phyloP scores from a whole-genome alignment of 2,888 invertebrate species.

The Philhelius pedissequus region DNA sequence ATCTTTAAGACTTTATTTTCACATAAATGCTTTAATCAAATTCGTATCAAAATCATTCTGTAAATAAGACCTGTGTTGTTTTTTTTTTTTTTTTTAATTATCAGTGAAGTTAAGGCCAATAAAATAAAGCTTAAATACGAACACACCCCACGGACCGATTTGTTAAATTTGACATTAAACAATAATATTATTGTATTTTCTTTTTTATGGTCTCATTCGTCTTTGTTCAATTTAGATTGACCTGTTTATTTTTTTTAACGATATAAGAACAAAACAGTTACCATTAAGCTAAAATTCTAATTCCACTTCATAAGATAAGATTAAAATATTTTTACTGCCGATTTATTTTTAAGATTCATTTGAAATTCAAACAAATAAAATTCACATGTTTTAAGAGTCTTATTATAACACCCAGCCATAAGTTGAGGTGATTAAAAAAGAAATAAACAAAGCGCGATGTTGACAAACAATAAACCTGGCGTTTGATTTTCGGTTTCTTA shows the following conservation, averaged over 20 bases:
- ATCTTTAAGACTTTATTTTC: neutral
- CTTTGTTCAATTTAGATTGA: neutral
- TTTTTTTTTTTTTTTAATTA: neutral
- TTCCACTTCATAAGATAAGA: slow-evolving; percentile 9
- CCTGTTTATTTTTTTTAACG: neutral
- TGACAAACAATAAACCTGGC: slow-evolving; percentile 30
- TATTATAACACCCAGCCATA: neutral
- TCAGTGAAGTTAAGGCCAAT: neutral
- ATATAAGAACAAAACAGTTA: neutral
- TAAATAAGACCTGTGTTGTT: neutral
- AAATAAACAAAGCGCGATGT: neutral
- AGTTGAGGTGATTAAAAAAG: neutral
- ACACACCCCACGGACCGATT: neutral
- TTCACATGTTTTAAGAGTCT: neutral
- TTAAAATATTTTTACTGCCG: neutral
- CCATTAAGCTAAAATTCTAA: neutral
- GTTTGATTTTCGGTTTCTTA: neutral
- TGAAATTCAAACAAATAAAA: neutral
- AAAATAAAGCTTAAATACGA: neutral
- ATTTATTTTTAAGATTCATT: slow-evolving; percentile 13
- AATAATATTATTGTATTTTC: neutral
- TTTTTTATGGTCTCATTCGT: neutral
- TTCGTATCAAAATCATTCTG: neutral
- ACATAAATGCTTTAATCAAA: neutral
- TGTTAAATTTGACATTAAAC: neutral